A percentile compares a stretch with the other conserved stretches of the same genome.
Conservation (phyloP, 2,113 vertebrate species). For the Natator depressus region DNA sequence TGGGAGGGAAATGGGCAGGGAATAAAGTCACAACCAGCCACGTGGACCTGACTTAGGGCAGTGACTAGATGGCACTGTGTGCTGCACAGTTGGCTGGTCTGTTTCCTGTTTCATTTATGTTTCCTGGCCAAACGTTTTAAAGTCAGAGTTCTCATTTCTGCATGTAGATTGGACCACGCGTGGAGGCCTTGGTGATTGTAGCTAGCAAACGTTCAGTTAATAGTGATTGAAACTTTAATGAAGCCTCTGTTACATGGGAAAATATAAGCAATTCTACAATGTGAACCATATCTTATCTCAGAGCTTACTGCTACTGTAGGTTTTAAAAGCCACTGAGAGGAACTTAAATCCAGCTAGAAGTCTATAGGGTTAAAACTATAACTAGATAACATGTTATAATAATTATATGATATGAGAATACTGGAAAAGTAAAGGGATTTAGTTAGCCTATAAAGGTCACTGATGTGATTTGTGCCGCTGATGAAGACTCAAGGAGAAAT, state of each 20-base stretch:
- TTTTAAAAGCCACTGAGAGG: background rate
- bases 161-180: background rate
- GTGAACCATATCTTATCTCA: background rate
- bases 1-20: slow-evolving; percentile 3
- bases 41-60: background rate
- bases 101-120: background rate
- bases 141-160: background rate
- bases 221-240: background rate
- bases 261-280: background rate
- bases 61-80: background rate
- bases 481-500: slow-evolving; percentile 54
- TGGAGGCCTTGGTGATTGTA: background rate
- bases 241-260: background rate
- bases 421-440: slow-evolving; percentile 25
- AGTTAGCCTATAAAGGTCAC: slow-evolving; percentile 51
- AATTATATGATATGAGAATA: slow-evolving; percentile 56
- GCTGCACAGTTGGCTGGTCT: background rate
- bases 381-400: slow-evolving; percentile 39
- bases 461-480: slow-evolving; percentile 38
- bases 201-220: background rate
- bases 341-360: slow-evolving; percentile 24
- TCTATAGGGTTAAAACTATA: slow-evolving; percentile 3
- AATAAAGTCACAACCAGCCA: background rate
- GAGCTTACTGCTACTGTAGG: background rate
- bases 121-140: background rate